A percentile compares a stretch with the other conserved stretches of the same genome.
Evolutionary conservation across 2,888 invertebrate genomes (phyloP).

Genomic region (Automeris io): DNA sequence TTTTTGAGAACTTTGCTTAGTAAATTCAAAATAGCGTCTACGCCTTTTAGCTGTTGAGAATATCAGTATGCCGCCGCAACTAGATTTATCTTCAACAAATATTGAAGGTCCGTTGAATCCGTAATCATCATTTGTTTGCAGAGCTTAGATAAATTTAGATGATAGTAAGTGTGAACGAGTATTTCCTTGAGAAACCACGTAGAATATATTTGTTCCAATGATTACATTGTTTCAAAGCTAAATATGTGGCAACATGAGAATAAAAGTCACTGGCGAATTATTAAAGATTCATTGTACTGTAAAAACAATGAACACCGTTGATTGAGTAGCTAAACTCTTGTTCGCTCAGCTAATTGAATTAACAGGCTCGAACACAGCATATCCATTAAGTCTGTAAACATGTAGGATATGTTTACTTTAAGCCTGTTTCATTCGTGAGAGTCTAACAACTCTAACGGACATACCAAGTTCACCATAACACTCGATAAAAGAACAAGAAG

Average conservation of each 20-base stretch:
- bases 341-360: constrained; percentile 59
- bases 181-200: constrained; percentile 25
- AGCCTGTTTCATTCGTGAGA: neutral
- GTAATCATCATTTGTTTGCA: constrained; percentile 60
- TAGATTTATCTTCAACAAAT: constrained; percentile 64
- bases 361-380: constrained; percentile 60
- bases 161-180: constrained; percentile 38
- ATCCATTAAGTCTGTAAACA: constrained; percentile 62
- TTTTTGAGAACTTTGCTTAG: too few species aligned
- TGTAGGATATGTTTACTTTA: constrained; percentile 11
- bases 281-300: constrained; percentile 41
- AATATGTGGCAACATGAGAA: neutral
- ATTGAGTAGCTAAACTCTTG: constrained; percentile 42
- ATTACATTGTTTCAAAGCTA: constrained; percentile 9
- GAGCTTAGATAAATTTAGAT: constrained; percentile 52
- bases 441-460: neutral
- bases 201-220: constrained; percentile 22
- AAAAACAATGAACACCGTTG: constrained; percentile 57
- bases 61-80: constrained; percentile 48
- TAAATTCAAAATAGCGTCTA: too few species aligned
- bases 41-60: constrained; percentile 32
- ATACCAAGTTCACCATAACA: neutral
- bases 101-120: constrained; percentile 61
- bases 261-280: constrained; percentile 10
- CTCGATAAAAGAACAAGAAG: neutral